Evolutionary conservation across 35 echinoderm and acorn worm species (phyloP).

Genomic region (Lytechinus variegatus): DNA sequence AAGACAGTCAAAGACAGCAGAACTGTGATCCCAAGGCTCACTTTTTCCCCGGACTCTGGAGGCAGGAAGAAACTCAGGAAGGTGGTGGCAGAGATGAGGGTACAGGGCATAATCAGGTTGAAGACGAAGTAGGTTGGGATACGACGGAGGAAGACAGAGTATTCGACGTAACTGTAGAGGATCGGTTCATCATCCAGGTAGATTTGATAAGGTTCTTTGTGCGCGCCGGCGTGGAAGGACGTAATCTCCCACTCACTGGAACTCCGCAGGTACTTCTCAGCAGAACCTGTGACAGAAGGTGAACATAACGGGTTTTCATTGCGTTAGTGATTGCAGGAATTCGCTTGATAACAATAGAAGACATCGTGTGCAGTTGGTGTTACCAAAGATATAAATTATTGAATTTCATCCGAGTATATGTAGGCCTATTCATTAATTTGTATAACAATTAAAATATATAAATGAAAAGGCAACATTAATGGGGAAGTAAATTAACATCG

Average conservation of each 20-base stretch:
- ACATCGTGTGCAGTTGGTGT: too few species aligned
- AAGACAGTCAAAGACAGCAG: slow-evolving; percentile 92
- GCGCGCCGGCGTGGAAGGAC: slow-evolving; percentile 61
- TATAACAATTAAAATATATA: too few species aligned
- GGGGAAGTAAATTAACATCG: too few species aligned
- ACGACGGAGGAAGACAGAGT: slow-evolving; percentile 76
- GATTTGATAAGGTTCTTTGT: slow-evolving; percentile 65
- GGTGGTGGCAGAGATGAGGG: slow-evolving; percentile 85
- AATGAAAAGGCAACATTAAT: too few species aligned
- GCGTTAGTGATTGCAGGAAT: too few species aligned
- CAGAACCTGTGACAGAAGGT: slow-evolving; percentile 65
- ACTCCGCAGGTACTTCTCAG: slow-evolving; percentile 73
- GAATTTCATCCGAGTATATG: too few species aligned
- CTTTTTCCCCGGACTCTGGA: slow-evolving; percentile 95
- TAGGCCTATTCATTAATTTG: too few species aligned
- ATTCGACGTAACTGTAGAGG: slow-evolving; percentile 73
- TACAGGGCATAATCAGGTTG: slow-evolving; percentile 97
- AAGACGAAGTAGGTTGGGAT: slow-evolving; percentile 94
- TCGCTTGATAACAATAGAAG: too few species aligned
- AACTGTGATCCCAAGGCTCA: slow-evolving; percentile 94
- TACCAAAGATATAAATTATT: too few species aligned
- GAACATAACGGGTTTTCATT: too few species aligned
- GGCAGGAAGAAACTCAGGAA: slow-evolving; percentile 97
- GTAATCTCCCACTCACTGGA: slow-evolving; percentile 87
- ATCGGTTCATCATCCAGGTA: slow-evolving; percentile 74